Conservation (phyloP, 2,797 vertebrate species). For the Amblyraja radiata region DNA sequence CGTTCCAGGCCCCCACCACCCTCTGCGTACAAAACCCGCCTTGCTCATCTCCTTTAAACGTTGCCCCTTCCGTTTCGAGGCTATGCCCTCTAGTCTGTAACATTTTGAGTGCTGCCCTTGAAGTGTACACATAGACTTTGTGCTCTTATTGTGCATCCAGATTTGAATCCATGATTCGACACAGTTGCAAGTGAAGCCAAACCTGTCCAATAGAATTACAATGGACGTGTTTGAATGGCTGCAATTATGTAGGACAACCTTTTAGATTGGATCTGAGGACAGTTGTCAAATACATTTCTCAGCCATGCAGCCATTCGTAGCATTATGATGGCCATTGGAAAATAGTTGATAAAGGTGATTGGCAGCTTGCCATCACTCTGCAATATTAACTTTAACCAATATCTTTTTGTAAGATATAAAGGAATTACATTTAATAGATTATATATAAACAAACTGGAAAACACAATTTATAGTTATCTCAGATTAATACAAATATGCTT, state of each 20-base stretch:
- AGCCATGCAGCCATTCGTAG: neutral
- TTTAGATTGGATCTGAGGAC: neutral
- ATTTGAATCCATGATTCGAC: neutral
- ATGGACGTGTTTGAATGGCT: neutral
- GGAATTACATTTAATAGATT: neutral
- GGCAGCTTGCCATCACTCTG: neutral
- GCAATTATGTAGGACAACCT: neutral
- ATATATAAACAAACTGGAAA: too few species aligned
- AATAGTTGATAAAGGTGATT: neutral
- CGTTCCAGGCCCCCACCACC: too few species aligned
- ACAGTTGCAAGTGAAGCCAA: neutral
- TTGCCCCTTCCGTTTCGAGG: too few species aligned
- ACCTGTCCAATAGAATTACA: neutral
- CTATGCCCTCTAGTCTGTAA: too few species aligned
- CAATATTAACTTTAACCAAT: neutral
- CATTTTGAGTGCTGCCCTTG: neutral
- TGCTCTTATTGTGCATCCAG: neutral
- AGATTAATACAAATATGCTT: too few species aligned
- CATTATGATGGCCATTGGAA: neutral
- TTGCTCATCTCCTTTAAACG: too few species aligned
- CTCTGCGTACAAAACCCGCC: too few species aligned
- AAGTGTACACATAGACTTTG: neutral
- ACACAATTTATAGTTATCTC: too few species aligned
- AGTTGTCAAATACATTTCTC: neutral
- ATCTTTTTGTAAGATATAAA: neutral